Evolutionary conservation across 2,888 invertebrate genomes (phyloP), one percentile per base, ranked within the genome.

Genomic region (Hypselothyrea guttata): DNA sequence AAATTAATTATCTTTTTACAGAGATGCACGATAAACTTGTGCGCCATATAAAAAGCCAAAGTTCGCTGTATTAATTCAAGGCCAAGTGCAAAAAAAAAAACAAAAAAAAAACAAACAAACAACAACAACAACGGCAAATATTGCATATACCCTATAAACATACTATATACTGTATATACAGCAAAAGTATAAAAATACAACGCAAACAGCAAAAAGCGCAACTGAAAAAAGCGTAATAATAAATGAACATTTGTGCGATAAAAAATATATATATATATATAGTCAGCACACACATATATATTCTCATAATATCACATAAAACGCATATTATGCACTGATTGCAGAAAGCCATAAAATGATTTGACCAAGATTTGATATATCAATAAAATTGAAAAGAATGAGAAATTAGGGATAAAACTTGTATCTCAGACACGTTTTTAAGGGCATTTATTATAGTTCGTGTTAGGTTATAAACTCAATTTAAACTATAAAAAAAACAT

Each of bases 31-130:
- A 84, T 84, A 86, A 84, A 86, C 76, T 71, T 69, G 60, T 55
- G 64, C 71, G 68, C 72, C 59, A 59, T 37, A 66, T 52, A 51
- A 79, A 86, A 85, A 86, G 87, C 82, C 86, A 87, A 87, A 87
- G 87, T 87, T 87, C 88, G 79, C 77, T 86, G 87, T 70, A 85
- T 88, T 83, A 72, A 82, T 88, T 88, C 87, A 87, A 87, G 87
- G 87, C 87, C 88, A 88, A 75, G 73, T 75, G 75, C 85, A 72
- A 61, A 71, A 64, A 62, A 60, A 69, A 47, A 53, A 11, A 51
- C 16, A 56, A 38, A 54, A 54, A 4, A 44, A 5, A 45, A 40
- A 40, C 49, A 40, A 33, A 71, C 9, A 45, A 18, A 37, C 4
- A 46, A 30, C 7, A 22, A 12, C n/a, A 34, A 12, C 15, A 47